phyloP scores from a whole-genome alignment of 1,140 invertebrate species.

The Drosophila kikkawai region DNA sequence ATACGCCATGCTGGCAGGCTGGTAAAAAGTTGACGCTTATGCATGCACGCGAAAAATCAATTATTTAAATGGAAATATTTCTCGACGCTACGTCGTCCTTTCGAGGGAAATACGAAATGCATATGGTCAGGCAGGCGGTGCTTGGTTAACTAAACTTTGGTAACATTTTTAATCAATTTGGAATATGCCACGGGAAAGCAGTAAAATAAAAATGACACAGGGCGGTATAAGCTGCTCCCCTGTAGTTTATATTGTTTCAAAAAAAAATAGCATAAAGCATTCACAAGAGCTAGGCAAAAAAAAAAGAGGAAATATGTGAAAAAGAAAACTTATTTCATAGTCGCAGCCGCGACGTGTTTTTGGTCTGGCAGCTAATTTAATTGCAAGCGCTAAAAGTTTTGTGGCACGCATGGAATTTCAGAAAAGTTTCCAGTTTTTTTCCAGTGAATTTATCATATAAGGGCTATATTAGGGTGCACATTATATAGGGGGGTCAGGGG shows the following conservation, averaged over 20 bases:
- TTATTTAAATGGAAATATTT: slow-evolving; percentile 80
- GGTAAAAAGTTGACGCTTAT: slow-evolving; percentile 35
- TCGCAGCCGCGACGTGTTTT: slow-evolving; percentile 47
- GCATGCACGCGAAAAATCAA: slow-evolving; percentile 80
- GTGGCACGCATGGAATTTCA: slow-evolving; percentile 64
- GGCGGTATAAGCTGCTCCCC: slow-evolving; percentile 42
- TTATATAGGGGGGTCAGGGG: neutral
- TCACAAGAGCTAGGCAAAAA: slow-evolving; percentile 10
- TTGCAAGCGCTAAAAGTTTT: slow-evolving; percentile 70
- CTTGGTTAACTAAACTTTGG: slow-evolving; percentile 62
- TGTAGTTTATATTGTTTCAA: slow-evolving; percentile 15
- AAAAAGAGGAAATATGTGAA: slow-evolving; percentile 33
- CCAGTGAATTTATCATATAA: slow-evolving; percentile 25
- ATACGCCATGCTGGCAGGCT: slow-evolving; percentile 42
- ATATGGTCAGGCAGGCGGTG: slow-evolving; percentile 39
- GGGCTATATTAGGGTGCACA: neutral
- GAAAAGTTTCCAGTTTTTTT: slow-evolving; percentile 49
- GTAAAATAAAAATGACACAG: slow-evolving; percentile 64
- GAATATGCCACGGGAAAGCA: slow-evolving; percentile 8
- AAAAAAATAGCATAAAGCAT: slow-evolving; percentile 44
- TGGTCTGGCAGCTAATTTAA: slow-evolving; percentile 66
- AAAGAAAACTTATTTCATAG: slow-evolving; percentile 59
- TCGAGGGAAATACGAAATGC: slow-evolving; percentile 49
- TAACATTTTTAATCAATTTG: slow-evolving; percentile 79
- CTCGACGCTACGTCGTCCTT: neutral